phyloP scores from a whole-genome alignment of 2,888 invertebrate genomes.

The Nymphalis polychloros region DNA sequence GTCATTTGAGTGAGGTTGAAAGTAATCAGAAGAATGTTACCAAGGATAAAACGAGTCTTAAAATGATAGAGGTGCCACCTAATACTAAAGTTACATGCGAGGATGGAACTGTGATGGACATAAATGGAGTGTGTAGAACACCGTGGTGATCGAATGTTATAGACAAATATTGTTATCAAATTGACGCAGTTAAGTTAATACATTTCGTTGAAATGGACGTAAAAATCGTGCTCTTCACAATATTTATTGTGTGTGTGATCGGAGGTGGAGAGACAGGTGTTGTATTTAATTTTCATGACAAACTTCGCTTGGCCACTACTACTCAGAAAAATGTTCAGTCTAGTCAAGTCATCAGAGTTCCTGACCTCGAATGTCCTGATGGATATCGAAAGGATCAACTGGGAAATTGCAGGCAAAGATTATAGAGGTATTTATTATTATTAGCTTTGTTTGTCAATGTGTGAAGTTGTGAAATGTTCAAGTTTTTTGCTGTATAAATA shows the following conservation, averaged over 20 bases:
- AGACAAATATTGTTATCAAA: slow-evolving; percentile 37
- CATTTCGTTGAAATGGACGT: slow-evolving; percentile 60
- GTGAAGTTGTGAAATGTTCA: no score
- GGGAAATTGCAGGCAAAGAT: slow-evolving; percentile 56
- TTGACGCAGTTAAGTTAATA: slow-evolving; percentile 53
- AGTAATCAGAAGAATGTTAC: slow-evolving; percentile 33
- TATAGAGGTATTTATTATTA: slow-evolving; percentile 47
- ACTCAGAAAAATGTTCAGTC: slow-evolving; percentile 43
- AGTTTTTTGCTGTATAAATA: no score
- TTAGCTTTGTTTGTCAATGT: no score
- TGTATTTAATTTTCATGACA: slow-evolving; percentile 58
- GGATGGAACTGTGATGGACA: slow-evolving; percentile 52
- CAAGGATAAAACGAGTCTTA: slow-evolving; percentile 26
- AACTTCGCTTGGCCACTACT: slow-evolving; percentile 49
- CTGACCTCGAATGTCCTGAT: slow-evolving; percentile 54
- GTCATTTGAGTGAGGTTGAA: slow-evolving; percentile 12
- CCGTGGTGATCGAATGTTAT: slow-evolving; percentile 56
- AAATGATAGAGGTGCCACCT: slow-evolving; percentile 67
- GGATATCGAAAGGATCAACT: slow-evolving; percentile 56
- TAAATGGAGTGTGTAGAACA: slow-evolving; percentile 63
- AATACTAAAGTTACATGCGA: slow-evolving; percentile 52
- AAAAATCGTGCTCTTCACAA: slow-evolving; percentile 51
- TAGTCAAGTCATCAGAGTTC: slow-evolving; percentile 64
- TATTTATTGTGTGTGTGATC: slow-evolving; percentile 46
- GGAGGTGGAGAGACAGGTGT: slow-evolving; percentile 42